Evolutionary conservation across 2,888 invertebrate genomes (phyloP).

Genomic region (Sepiola atlantica): DNA sequence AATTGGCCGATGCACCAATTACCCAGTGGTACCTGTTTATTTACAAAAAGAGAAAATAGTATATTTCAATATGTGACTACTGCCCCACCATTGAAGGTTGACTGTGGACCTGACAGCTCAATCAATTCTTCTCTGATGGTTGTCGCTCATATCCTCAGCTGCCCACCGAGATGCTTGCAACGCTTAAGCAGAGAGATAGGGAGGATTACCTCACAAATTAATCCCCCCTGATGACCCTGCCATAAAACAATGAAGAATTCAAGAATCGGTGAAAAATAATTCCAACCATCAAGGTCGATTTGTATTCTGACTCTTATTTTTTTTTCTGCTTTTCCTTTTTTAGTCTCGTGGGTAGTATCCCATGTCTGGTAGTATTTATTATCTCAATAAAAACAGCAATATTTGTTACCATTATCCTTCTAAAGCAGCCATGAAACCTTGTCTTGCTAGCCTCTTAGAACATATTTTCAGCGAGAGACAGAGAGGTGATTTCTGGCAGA

Average conservation of each 20-base stretch:
- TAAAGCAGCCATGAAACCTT: neutral
- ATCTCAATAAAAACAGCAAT: neutral
- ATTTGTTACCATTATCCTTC: neutral
- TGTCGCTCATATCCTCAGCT: no score
- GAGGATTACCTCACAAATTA: no score
- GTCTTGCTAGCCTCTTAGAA: conserved; percentile 4
- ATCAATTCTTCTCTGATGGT: no score
- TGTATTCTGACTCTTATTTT: neutral
- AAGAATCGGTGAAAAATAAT: neutral
- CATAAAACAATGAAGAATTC: neutral
- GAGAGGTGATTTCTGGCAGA: neutral
- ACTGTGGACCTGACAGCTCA: no score
- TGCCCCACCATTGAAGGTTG: no score
- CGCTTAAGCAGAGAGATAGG: no score
- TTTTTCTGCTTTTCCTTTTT: neutral
- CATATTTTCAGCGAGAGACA: neutral
- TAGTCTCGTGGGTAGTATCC: neutral
- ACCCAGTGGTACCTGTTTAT: no score
- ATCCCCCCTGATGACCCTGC: no score
- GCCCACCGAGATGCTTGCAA: no score
- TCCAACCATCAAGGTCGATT: neutral
- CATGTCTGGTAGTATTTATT: neutral
- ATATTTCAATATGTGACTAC: no score
- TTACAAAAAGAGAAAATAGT: no score
- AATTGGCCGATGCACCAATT: no score